Evolutionary conservation across 2,113 vertebrate species (phyloP).

Genomic region (Xerus inauris): DNA sequence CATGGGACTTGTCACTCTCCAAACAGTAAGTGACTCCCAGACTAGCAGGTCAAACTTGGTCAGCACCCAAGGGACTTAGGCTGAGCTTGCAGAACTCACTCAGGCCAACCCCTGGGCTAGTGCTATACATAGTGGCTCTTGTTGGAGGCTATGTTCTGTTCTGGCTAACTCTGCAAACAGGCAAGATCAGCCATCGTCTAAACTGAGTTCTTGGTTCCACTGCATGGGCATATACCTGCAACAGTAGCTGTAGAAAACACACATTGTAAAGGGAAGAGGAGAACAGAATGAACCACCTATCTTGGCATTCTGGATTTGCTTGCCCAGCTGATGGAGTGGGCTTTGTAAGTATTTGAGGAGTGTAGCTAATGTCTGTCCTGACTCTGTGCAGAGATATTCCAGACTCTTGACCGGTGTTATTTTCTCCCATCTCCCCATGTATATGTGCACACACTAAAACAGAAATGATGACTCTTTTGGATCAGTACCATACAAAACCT

Average conservation of each 20-base stretch:
- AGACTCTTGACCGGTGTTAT: not conserved
- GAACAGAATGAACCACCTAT: constrained; percentile 55
- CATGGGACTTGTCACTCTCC: constrained; percentile 83
- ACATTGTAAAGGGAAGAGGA: accelerated
- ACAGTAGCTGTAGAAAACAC: not conserved
- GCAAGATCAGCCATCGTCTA: not conserved
- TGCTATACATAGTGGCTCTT: not conserved
- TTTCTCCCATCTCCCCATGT: not conserved
- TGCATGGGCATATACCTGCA: not conserved
- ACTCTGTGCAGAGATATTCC: not conserved
- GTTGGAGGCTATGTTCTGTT: not conserved
- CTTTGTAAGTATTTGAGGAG: not conserved
- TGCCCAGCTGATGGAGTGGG: not conserved
- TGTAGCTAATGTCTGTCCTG: not conserved
- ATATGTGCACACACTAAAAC: not conserved
- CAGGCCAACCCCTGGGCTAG: constrained; percentile 60
- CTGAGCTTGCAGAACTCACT: constrained; percentile 76
- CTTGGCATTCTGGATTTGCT: constrained; percentile 54
- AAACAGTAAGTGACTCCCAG: constrained; percentile 75
- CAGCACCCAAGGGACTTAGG: constrained; percentile 65
- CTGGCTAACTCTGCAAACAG: not conserved
- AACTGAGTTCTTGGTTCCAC: constrained; percentile 39
- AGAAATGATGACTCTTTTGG: constrained; percentile 12
- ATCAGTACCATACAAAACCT: accelerated
- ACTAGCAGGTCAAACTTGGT: constrained; percentile 78